These are phyloP conservation scores for Gasteruption jaculator DNA, from an alignment of 2,888 invertebrate genomes.

Conservation along the genomic window DNA sequence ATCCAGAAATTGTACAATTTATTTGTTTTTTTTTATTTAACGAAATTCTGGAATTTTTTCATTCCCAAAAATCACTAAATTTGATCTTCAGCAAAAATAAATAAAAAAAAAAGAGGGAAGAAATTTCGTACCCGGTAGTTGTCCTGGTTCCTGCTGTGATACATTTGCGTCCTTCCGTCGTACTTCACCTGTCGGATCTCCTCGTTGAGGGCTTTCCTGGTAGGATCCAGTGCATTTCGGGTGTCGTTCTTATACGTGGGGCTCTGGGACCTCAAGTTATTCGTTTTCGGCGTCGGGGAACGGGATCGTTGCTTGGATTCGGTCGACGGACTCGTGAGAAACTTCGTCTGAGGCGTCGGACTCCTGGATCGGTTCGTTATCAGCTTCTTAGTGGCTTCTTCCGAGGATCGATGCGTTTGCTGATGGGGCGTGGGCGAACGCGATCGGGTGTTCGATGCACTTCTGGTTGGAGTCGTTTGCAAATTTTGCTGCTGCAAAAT, in stretches of 20 bases:
- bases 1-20: too few species aligned
- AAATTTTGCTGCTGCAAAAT: constrained; percentile 32
- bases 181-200: constrained; percentile 31
- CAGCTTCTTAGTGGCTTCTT: constrained; percentile 12
- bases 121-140: constrained; percentile 38
- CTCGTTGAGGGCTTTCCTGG: constrained; percentile 29
- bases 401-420: constrained; percentile 9
- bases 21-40: too few species aligned
- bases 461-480: constrained; percentile 49
- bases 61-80: too few species aligned
- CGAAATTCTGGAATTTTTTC: too few species aligned
- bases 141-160: constrained; percentile 34
- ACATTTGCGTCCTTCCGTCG: constrained; percentile 32
- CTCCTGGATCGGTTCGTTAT: constrained; percentile 56
- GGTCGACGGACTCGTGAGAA: constrained; percentile 52
- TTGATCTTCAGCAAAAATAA: too few species aligned
- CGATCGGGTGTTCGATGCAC: constrained; percentile 50
- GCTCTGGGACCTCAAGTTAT: constrained; percentile 10
- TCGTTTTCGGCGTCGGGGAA: constrained; percentile 35
- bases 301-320: constrained; percentile 45
- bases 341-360: constrained; percentile 55
- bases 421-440: constrained; percentile 54
- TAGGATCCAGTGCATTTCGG: constrained; percentile 22
- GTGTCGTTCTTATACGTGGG: constrained; percentile 14
- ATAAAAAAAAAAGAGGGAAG: too few species aligned